phyloP scores from a whole-genome alignment of 2,888 invertebrate species.

The Lasioglossum oenotherae region DNA sequence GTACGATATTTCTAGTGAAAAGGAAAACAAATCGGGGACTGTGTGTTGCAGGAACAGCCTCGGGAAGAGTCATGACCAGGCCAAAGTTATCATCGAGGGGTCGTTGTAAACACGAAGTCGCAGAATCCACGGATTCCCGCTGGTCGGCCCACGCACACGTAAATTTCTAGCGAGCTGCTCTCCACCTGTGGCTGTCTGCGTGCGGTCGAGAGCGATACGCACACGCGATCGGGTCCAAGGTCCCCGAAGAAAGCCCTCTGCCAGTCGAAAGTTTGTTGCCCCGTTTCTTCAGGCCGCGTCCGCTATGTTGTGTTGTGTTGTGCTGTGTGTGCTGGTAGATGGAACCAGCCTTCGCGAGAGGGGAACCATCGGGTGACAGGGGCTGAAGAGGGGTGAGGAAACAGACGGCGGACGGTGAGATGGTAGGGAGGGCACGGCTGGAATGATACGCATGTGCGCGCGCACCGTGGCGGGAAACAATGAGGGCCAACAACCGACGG shows the following conservation, averaged over 20 bases:
- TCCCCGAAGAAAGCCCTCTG: slow-evolving; percentile 66
- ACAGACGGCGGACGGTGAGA: background rate
- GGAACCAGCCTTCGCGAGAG: slow-evolving; percentile 35
- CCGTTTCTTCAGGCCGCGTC: slow-evolving; percentile 57
- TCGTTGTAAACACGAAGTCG: slow-evolving; percentile 30
- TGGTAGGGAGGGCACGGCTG: slow-evolving; percentile 26
- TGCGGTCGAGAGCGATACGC: slow-evolving; percentile 46
- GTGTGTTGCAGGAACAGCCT: background rate
- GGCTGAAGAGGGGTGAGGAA: slow-evolving; percentile 15
- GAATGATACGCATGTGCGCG: slow-evolving; percentile 69
- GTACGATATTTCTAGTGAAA: background rate
- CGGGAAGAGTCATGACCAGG: background rate
- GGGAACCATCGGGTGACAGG: background rate
- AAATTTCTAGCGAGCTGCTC: slow-evolving; percentile 32
- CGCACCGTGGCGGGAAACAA: slow-evolving; percentile 79
- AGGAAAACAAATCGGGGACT: background rate
- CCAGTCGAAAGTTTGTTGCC: slow-evolving; percentile 73
- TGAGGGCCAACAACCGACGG: slow-evolving; percentile 72
- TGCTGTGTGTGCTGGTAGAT: slow-evolving; percentile 36
- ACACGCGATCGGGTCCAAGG: slow-evolving; percentile 70
- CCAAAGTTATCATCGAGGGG: slow-evolving; percentile 2
- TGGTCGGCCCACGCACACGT: slow-evolving; percentile 36
- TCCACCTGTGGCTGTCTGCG: slow-evolving; percentile 57
- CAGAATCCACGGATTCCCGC: slow-evolving; percentile 31
- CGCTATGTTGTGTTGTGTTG: background rate